These are phyloP conservation scores for Sinella curviseta DNA, from an alignment of 1,140 invertebrate genomes.

Conservation along the genomic window DNA sequence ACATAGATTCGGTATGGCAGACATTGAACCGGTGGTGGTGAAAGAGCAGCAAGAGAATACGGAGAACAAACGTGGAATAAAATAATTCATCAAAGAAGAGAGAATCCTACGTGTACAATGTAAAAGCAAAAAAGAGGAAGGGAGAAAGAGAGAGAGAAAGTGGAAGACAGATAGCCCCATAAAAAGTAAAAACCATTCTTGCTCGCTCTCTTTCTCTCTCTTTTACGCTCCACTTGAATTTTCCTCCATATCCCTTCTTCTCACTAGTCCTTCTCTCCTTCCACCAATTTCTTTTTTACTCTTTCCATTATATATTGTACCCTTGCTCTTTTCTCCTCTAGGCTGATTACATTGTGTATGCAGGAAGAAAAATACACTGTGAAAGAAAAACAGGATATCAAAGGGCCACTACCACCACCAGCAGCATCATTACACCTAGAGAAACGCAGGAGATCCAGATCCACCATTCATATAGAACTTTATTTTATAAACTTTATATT, in stretches of 20 bases:
- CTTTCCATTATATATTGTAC: too few relatives aligned
- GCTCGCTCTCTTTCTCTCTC: constrained; percentile 21
- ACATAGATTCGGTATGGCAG: too few relatives aligned
- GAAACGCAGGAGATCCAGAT: too few relatives aligned
- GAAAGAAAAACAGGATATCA: background rate
- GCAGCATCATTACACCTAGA: too few relatives aligned
- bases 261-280: background rate
- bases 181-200: constrained; percentile 42
- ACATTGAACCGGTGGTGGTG: background rate
- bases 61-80: constrained; percentile 34
- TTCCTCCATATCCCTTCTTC: background rate
- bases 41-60: background rate
- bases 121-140: background rate
- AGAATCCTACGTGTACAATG: background rate
- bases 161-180: constrained; percentile 44
- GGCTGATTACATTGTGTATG: background rate
- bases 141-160: constrained; percentile 29
- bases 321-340: background rate
- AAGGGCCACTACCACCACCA: too few relatives aligned
- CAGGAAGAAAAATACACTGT: too few relatives aligned
- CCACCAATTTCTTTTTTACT: background rate
- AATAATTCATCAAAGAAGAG: constrained; percentile 46
- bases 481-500: too few relatives aligned
- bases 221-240: constrained; percentile 24
- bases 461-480: too few relatives aligned